phyloP scores from a whole-genome alignment of 2,797 vertebrate species.

The Acrossocheilus wenchowensis region DNA sequence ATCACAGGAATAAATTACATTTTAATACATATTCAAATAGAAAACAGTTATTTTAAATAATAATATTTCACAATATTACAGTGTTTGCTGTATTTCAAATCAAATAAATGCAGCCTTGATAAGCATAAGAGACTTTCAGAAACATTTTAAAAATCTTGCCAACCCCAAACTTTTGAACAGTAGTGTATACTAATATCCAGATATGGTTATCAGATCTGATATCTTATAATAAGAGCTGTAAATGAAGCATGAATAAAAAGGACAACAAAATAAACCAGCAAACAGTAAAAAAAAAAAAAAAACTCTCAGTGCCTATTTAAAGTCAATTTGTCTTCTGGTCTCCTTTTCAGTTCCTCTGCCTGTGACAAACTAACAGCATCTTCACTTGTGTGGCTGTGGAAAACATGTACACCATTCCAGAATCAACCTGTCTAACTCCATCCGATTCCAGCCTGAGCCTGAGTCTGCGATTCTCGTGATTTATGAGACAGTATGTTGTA shows the following conservation, averaged over 20 bases:
- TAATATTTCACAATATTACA: background rate
- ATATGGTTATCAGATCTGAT: background rate
- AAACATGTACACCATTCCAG: background rate
- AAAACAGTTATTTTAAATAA: background rate
- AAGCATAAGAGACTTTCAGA: background rate
- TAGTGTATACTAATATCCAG: background rate
- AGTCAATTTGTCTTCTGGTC: background rate
- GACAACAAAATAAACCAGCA: background rate
- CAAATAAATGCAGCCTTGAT: background rate
- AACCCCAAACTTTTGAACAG: background rate
- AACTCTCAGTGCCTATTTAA: background rate
- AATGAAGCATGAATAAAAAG: background rate
- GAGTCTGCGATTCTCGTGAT: conserved; percentile 1
- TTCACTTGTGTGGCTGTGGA: background rate
- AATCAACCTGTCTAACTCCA: background rate
- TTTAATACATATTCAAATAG: background rate
- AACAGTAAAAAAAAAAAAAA: background rate
- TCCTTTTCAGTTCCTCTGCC: conserved; percentile 1
- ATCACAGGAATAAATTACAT: background rate
- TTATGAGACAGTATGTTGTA: conserved; percentile 19
- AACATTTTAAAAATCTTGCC: background rate
- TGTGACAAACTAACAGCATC: background rate
- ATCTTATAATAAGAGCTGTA: background rate
- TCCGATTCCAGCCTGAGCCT: background rate
- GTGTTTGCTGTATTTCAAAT: background rate